Base-by-base conservation (phyloP, 2,888 invertebrate genomes). In the Meganola albula region DNA sequence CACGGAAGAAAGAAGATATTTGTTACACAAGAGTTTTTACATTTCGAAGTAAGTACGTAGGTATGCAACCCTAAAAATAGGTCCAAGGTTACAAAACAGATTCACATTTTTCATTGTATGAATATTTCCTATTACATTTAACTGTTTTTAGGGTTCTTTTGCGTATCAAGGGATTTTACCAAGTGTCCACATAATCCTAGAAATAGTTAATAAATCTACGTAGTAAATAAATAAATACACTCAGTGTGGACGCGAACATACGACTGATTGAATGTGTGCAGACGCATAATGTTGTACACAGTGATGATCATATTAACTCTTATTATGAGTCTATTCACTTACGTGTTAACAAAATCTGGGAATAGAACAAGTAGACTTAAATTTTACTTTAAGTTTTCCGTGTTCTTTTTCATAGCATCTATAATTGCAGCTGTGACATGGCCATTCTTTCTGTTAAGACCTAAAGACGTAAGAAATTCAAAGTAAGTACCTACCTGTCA, bases 401-500 rank as follows among this genome's bases (percentile, higher is more conserved):
- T 68, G 20, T 74, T 61, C 33, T 75, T 76, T 37, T 52, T 70
- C 3, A 31, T 42, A 10, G 53, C 61, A 3, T 62, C 61, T 0
- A 1, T 59, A 0, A 6, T 68, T 2, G 36, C 71, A 0, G 54
- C 47, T 27, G 36, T 74, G 2, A 40, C 74, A 14, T 74, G 68
- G 67, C 80, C 80, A 1, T 47, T 58, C n/a, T 78, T 74, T 40
- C 49, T 79, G 25, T 36, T 78, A 0, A 62, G 56, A 2, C 77
- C 79, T 2, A 72, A 48, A 45, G 64, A 69, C 51, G 74, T 82
- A 5, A 66, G 55, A 30, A 87, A 87, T 55, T 55, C 73, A 10
- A 65, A 64, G 87, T 87, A 59, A 79, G 83, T 82, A 32, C 9
- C 6, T 30, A 10, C 5, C 24, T 36, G 31, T 31, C 8, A 10